Percentiles rank a stretch among this genome's conserved stretches.
Conservation (phyloP, 2,888 invertebrate species). For the Diaperis boleti region DNA sequence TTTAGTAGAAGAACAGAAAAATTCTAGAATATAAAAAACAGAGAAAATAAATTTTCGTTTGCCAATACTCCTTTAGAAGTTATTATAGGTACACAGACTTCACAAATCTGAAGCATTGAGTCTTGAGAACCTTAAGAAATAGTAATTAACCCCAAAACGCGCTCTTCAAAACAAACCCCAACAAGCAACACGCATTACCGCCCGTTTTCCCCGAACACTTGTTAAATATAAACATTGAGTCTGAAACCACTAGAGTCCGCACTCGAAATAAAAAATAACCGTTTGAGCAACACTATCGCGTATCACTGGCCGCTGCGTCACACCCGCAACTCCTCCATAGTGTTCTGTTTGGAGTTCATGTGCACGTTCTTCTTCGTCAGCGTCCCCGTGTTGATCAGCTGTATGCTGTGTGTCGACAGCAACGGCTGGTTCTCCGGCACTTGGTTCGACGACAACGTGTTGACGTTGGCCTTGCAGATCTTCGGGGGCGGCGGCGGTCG, state of each 20-base stretch:
- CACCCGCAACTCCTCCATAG: constrained; percentile 87
- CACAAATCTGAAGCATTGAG: too few relatives aligned
- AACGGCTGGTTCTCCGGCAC: constrained; percentile 78
- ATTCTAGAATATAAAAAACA: too few relatives aligned
- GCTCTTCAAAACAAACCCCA: too few relatives aligned
- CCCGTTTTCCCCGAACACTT: too few relatives aligned
- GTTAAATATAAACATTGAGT: constrained; percentile 44
- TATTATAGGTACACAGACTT: too few relatives aligned
- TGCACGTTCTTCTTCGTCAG: constrained; percentile 82
- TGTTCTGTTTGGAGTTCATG: constrained; percentile 71
- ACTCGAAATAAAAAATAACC: constrained; percentile 46
- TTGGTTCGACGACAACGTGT: constrained; percentile 69
- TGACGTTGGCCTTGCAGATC: constrained; percentile 73
- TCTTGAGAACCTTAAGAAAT: too few relatives aligned
- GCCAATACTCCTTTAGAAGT: too few relatives aligned
- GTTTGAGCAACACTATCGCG: constrained; percentile 57
- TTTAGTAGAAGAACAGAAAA: too few relatives aligned
- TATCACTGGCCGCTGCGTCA: constrained; percentile 71
- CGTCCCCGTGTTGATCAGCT: constrained; percentile 82
- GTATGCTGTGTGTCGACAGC: constrained; percentile 81
- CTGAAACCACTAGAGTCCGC: constrained; percentile 22
- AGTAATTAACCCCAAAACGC: too few relatives aligned
- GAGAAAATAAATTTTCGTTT: too few relatives aligned
- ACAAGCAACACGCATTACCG: too few relatives aligned
- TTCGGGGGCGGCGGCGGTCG: constrained; percentile 78